Conservation (phyloP, 2,888 invertebrate species). For the Drosophila emarginata region DNA sequence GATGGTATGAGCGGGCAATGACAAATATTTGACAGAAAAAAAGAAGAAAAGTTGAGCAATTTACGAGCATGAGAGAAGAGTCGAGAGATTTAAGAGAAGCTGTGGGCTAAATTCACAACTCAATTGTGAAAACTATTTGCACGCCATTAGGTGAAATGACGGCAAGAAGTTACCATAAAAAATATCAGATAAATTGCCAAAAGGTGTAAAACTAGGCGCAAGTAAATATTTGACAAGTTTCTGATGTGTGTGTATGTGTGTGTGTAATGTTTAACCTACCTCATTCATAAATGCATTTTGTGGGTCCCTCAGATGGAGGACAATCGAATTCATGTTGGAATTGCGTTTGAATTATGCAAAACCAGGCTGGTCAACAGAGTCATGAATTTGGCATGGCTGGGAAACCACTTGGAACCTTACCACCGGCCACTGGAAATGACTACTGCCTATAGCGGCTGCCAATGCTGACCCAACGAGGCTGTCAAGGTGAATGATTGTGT, state of each 20-base stretch:
- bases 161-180: slow-evolving; percentile 20
- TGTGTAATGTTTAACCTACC: slow-evolving; percentile 22
- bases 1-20: slow-evolving; percentile 52
- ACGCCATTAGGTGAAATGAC: slow-evolving; percentile 68
- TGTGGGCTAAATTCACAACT: slow-evolving; percentile 62
- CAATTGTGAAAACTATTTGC: slow-evolving; percentile 74
- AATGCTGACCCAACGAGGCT: slow-evolving; percentile 43
- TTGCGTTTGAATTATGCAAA: slow-evolving; percentile 70
- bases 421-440: slow-evolving; percentile 17
- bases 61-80: slow-evolving; percentile 32
- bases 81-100: slow-evolving; percentile 26
- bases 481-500: slow-evolving; percentile 71
- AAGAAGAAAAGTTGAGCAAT: slow-evolving; percentile 26
- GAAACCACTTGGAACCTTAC: slow-evolving; percentile 61
- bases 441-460: slow-evolving; percentile 10
- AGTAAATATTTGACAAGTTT: slow-evolving; percentile 33
- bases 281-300: slow-evolving; percentile 73
- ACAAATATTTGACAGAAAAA: slow-evolving; percentile 59
- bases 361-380: slow-evolving; percentile 31
- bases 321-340: slow-evolving; percentile 73
- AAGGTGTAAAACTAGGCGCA: slow-evolving; percentile 36
- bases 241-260: slow-evolving; percentile 26
- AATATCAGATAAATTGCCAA: slow-evolving; percentile 5
- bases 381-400: slow-evolving; percentile 65
- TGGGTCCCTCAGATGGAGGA: slow-evolving; percentile 41